phyloP scores from a whole-genome alignment of 2,888 invertebrate species.

The Aphidius colemani region DNA sequence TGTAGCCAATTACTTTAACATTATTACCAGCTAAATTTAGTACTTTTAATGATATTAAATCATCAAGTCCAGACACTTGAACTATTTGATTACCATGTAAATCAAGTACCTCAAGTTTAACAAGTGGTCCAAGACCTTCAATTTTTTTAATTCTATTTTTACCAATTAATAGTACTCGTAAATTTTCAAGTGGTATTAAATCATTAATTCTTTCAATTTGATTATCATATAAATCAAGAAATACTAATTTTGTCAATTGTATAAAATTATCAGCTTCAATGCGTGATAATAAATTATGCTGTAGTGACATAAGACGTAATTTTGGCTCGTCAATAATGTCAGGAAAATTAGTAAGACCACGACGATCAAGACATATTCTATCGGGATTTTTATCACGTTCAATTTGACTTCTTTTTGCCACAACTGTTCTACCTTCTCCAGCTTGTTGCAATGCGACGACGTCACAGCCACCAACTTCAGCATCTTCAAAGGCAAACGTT shows the following conservation, averaged over 20 bases:
- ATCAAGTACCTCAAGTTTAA: constrained; percentile 87
- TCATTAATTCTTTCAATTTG: constrained; percentile 86
- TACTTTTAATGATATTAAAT: constrained; percentile 79
- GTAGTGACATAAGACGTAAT: constrained; percentile 83
- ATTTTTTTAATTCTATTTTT: constrained; percentile 87
- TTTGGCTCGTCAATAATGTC: constrained; percentile 80
- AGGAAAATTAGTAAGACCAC: constrained; percentile 83
- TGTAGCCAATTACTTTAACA: constrained; percentile 75
- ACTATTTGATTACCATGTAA: constrained; percentile 90
- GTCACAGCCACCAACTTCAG: constrained; percentile 49
- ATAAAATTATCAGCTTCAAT: constrained; percentile 68
- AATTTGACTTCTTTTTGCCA: constrained; percentile 72
- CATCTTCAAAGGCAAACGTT: constrained; percentile 47
- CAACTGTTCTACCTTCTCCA: constrained; percentile 68
- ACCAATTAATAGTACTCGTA: constrained; percentile 86
- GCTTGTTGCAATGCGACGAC: constrained; percentile 62
- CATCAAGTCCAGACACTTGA: constrained; percentile 72
- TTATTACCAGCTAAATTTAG: constrained; percentile 93
- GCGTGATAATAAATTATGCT: constrained; percentile 86
- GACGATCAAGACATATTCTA: constrained; percentile 83
- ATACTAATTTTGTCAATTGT: constrained; percentile 77
- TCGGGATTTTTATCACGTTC: constrained; percentile 86
- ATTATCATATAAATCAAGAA: constrained; percentile 93
- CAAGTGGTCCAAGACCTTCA: constrained; percentile 73
- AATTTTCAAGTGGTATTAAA: constrained; percentile 75